phyloP scores from a whole-genome alignment of 2,113 vertebrate genomes.

The Lepus timidus region DNA sequence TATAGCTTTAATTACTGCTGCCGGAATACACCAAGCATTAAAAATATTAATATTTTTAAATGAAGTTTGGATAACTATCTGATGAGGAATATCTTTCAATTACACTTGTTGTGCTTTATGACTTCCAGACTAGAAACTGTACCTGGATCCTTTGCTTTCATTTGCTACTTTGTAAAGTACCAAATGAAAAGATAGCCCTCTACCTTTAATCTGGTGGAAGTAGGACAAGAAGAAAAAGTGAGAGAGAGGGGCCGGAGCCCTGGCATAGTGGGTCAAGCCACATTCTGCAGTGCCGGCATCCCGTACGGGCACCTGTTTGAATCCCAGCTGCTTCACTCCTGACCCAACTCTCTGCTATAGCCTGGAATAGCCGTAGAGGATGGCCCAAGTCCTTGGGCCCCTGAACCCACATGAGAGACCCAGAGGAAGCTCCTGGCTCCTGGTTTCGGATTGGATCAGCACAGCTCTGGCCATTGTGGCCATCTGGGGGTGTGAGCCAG shows the following conservation, averaged over 20 bases:
- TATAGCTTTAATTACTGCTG: neutral
- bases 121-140: neutral
- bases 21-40: neutral
- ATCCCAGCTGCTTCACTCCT: too few species aligned
- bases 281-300: too few species aligned
- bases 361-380: too few species aligned
- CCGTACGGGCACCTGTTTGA: too few species aligned
- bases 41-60: neutral
- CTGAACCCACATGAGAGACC: too few species aligned
- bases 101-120: neutral
- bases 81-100: neutral
- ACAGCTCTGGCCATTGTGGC: too few species aligned
- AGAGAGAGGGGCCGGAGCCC: neutral
- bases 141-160: neutral
- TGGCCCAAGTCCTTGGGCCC: too few species aligned
- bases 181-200: neutral
- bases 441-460: too few species aligned
- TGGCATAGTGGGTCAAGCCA: too few species aligned
- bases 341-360: too few species aligned
- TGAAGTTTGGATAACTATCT: neutral
- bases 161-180: neutral
- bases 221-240: neutral
- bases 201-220: neutral
- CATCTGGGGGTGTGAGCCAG: too few species aligned
- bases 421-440: too few species aligned